Evolutionary conservation across 1,140 invertebrate species (phyloP).

Genomic region (Halesus radiatus): DNA sequence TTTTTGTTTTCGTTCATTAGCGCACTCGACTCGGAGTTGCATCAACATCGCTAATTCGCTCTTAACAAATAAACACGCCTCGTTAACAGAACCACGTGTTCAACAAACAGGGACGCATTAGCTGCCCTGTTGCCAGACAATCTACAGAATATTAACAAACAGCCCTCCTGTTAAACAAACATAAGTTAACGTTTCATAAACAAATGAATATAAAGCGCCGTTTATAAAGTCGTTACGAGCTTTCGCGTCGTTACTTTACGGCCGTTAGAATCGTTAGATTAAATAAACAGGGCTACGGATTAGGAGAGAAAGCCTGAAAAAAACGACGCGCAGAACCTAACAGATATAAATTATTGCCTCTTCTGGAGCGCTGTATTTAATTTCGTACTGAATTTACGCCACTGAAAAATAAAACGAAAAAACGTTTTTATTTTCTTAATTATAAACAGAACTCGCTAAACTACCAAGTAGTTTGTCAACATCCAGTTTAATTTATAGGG

Average conservation of each 20-base stretch:
- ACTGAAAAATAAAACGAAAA: background rate
- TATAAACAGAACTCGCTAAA: no score
- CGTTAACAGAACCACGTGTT: conserved; percentile 36
- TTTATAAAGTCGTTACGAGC: conserved; percentile 56
- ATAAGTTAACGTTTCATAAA: conserved; percentile 40
- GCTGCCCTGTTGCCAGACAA: conserved; percentile 24
- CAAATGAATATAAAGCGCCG: conserved; percentile 45
- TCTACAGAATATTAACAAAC: conserved; percentile 38
- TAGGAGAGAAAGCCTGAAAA: conserved; percentile 23
- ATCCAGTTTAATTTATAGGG: no score
- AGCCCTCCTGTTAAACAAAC: conserved; percentile 30
- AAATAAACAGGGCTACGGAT: conserved; percentile 45
- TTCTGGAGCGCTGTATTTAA: background rate
- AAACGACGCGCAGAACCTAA: conserved; percentile 22
- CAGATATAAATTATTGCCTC: conserved; percentile 22
- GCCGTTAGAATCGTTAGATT: conserved; percentile 39
- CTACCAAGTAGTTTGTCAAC: no score
- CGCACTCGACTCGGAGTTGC: background rate
- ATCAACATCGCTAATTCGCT: conserved; percentile 12
- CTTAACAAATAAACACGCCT: conserved; percentile 31
- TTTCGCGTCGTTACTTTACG: conserved; percentile 46
- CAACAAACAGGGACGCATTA: conserved; percentile 21
- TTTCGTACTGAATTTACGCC: conserved; percentile 5
- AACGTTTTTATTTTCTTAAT: no score
- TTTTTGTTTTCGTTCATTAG: conserved; percentile 1